Percentiles rank a stretch among this genome's conserved stretches.
These are phyloP conservation scores for Spicauda simplicius DNA, from an alignment of 2,888 invertebrate species.

Conservation along the genomic window DNA sequence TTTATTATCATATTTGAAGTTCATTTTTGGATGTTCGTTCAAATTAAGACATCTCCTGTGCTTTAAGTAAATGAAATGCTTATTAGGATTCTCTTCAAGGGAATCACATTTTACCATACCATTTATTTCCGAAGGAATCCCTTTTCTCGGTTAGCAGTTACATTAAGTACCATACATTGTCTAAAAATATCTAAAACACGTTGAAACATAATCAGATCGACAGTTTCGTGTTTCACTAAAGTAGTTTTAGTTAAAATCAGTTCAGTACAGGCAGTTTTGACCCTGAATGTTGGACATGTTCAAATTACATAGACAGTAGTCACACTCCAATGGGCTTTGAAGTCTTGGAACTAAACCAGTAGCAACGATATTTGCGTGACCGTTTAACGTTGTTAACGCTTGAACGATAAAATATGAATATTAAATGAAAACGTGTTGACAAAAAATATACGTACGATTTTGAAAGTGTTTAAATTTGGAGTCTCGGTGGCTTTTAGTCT, in stretches of 20 bases:
- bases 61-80: too few species aligned
- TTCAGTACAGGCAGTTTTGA: constrained; percentile 19
- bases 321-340: constrained; percentile 23
- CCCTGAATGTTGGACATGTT: constrained; percentile 26
- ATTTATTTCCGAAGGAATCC: background rate
- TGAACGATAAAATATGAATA: background rate
- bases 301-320: constrained; percentile 34
- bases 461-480: too few species aligned
- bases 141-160: background rate
- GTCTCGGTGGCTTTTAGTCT: background rate
- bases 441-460: background rate
- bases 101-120: too few species aligned
- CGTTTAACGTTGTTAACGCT: constrained; percentile 31
- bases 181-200: background rate
- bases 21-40: too few species aligned
- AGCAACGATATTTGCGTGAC: constrained; percentile 23
- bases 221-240: background rate
- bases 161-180: constrained; percentile 15
- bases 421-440: background rate
- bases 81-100: too few species aligned
- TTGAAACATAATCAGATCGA: constrained; percentile 3
- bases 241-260: constrained; percentile 10
- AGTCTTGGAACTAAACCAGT: constrained; percentile 27
- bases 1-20: too few species aligned
- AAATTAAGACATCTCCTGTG: too few species aligned